These are phyloP conservation scores for Microtus montanus DNA, from an alignment of 2,113 vertebrate species.

Conservation along the genomic window DNA sequence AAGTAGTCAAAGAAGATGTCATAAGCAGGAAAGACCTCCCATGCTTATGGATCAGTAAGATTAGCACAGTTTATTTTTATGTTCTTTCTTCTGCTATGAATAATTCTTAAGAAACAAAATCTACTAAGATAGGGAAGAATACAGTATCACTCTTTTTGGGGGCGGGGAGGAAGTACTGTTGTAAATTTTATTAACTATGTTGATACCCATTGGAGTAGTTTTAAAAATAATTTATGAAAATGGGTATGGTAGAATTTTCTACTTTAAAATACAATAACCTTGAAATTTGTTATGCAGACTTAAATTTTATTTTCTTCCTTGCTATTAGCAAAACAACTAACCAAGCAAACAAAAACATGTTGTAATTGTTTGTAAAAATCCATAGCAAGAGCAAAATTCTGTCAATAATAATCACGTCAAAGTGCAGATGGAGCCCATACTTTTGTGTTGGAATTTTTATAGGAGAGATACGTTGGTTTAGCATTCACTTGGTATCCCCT, in stretches of 20 bases:
- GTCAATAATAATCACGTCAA: neutral
- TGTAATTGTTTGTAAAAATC: slow-evolving; percentile 26
- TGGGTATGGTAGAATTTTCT: neutral
- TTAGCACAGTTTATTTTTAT: neutral
- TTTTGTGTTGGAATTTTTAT: slow-evolving; percentile 22
- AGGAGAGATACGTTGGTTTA: neutral
- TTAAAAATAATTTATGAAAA: slow-evolving; percentile 31
- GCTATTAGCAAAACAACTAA: neutral
- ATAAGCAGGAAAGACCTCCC: too few relatives aligned
- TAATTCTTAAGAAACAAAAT: slow-evolving; percentile 2
- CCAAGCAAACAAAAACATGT: neutral
- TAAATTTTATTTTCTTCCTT: slow-evolving; percentile 22
- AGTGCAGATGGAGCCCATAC: neutral
- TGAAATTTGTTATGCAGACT: neutral
- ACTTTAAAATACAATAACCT: slow-evolving; percentile 25
- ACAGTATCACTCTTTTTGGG: neutral
- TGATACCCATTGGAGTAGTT: neutral
- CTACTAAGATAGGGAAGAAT: slow-evolving; percentile 3
- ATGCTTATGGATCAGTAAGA: too few relatives aligned
- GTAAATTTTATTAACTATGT: slow-evolving; percentile 23
- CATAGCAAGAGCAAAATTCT: neutral
- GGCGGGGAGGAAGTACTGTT: neutral
- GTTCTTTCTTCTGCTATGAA: neutral
- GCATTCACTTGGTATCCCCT: slow-evolving; percentile 26
- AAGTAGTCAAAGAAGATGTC: too few relatives aligned